These are phyloP conservation scores for Glomeris marginata DNA, from an alignment of 2,888 invertebrate species.

Conservation along the genomic window DNA sequence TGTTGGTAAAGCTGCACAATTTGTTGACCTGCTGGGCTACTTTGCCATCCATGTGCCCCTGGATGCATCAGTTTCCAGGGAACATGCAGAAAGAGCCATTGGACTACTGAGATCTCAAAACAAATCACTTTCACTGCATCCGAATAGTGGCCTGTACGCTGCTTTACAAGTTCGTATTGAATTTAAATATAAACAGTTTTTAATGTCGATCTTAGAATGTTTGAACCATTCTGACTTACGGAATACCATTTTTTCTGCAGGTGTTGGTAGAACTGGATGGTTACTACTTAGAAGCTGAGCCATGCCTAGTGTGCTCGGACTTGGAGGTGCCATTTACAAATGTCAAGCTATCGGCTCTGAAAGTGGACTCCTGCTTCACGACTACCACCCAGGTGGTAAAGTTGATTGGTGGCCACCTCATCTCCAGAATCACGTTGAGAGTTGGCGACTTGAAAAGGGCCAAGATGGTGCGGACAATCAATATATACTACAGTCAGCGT, in stretches of 20 bases:
- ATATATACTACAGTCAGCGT: conserved; percentile 92
- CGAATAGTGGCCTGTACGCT: conserved; percentile 84
- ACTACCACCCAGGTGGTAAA: conserved; percentile 97
- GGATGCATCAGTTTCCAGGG: conserved; percentile 30
- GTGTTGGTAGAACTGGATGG: conserved; percentile 85
- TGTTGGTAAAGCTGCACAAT: conserved; percentile 88
- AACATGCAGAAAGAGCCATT: conserved; percentile 74
- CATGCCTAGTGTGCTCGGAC: conserved; percentile 94
- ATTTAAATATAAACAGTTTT: too few species aligned
- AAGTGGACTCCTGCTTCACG: conserved; percentile 93
- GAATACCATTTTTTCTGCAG: too few species aligned
- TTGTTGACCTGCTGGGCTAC: conserved; percentile 90
- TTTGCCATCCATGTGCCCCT: conserved; percentile 48
- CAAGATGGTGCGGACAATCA: conserved; percentile 92
- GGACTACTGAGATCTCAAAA: conserved; percentile 76
- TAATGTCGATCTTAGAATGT: too few species aligned
- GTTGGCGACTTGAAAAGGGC: conserved; percentile 90
- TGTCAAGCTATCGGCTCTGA: conserved; percentile 82
- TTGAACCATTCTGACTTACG: too few species aligned
- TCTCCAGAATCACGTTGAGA: conserved; percentile 80
- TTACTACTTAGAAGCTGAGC: conserved; percentile 90
- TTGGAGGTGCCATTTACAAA: conserved; percentile 84
- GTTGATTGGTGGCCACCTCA: conserved; percentile 84
- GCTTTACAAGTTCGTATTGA: conserved; percentile 52
- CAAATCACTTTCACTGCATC: conserved; percentile 71